Percentiles rank a stretch among this genome's conserved stretches.
Evolutionary conservation across 2,888 invertebrate genomes (phyloP).

Genomic region (Megaustenia siamemsis): DNA sequence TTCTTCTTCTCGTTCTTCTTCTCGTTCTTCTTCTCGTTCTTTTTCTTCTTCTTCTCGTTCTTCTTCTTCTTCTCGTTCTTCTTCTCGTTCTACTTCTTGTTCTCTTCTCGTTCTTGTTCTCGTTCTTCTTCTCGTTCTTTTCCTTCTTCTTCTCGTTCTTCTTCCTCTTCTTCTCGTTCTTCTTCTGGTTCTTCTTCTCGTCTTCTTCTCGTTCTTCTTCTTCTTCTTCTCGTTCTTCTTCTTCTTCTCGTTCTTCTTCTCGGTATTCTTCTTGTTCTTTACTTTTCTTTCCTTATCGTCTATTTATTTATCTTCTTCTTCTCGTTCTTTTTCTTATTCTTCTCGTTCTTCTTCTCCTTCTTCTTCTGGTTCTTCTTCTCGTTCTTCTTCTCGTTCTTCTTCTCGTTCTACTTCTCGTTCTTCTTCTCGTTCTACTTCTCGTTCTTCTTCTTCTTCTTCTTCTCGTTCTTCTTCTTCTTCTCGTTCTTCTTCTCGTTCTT

Average conservation of each 20-base stretch:
- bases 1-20: neutral
- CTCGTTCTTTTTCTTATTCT: too few species aligned
- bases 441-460: neutral
- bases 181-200: too few species aligned
- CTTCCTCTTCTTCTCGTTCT: slow-evolving; percentile 19
- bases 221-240: slow-evolving; percentile 34
- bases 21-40: neutral
- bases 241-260: neutral
- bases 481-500: slow-evolving; percentile 1
- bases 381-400: too few species aligned
- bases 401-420: neutral
- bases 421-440: neutral
- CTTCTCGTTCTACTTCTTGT: slow-evolving; percentile 38
- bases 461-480: too few species aligned
- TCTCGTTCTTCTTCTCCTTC: too few species aligned
- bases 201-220: slow-evolving; percentile 35
- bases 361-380: too few species aligned
- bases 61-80: slow-evolving; percentile 39
- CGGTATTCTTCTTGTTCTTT: too few species aligned
- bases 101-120: slow-evolving; percentile 17
- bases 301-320: neutral
- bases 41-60: slow-evolving; percentile 30
- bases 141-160: too few species aligned
- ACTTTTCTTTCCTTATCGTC: neutral
- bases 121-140: too few species aligned